Conservation (phyloP, 2,797 vertebrate genomes). For the Podarcis siculus region DNA sequence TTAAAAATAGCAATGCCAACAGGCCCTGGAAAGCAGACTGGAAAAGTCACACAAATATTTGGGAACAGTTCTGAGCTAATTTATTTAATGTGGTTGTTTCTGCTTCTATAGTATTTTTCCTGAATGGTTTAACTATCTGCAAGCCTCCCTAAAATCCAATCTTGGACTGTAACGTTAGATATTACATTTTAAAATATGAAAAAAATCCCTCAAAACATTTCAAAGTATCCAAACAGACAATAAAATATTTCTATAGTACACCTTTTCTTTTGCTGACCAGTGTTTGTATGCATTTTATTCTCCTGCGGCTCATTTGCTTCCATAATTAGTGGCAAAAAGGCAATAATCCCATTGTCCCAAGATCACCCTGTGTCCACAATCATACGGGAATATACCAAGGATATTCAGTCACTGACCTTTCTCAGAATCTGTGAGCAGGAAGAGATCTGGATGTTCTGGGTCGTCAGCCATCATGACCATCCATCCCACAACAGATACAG, state of each 20-base stretch:
- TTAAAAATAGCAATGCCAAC: slow-evolving; percentile 5
- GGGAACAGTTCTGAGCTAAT: slow-evolving; percentile 3
- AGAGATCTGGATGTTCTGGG: slow-evolving; percentile 94
- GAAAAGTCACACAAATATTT: slow-evolving; percentile 37
- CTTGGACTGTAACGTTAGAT: neutral
- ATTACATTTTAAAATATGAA: neutral
- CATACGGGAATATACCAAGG: neutral
- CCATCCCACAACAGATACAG: slow-evolving; percentile 90
- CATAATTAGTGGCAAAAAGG: neutral
- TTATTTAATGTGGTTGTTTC: slow-evolving; percentile 10
- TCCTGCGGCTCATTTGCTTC: neutral
- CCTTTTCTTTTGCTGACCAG: slow-evolving; percentile 3
- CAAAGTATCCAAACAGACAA: neutral
- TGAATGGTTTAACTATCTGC: neutral
- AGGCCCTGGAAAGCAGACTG: neutral
- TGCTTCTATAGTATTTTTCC: neutral
- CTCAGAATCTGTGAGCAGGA: slow-evolving; percentile 95
- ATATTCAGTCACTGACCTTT: slow-evolving; percentile 81
- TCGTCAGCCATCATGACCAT: slow-evolving; percentile 99
- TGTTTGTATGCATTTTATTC: neutral
- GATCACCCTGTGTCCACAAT: neutral
- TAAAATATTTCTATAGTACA: neutral
- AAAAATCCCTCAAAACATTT: neutral
- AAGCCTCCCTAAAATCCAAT: neutral
- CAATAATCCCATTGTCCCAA: neutral